These are phyloP conservation scores for Micropterix aruncella DNA, from an alignment of 2,888 invertebrate species.

Conservation along the genomic window DNA sequence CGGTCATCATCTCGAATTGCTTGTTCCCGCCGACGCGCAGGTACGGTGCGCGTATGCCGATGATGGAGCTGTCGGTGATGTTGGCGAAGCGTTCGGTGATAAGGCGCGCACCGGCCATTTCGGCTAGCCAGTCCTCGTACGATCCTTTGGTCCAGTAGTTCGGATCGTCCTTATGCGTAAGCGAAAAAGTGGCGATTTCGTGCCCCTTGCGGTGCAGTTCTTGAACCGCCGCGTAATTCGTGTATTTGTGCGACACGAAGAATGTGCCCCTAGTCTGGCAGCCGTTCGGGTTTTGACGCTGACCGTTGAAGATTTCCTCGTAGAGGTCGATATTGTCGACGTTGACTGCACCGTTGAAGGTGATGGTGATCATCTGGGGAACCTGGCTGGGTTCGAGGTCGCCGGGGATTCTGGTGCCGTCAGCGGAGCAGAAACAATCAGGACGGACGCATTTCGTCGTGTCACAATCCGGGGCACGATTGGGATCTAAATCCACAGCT, in stretches of 20 bases:
- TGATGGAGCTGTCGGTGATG: slow-evolving; percentile 82
- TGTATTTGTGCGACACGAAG: slow-evolving; percentile 87
- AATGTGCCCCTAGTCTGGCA: slow-evolving; percentile 81
- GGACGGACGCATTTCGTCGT: slow-evolving; percentile 77
- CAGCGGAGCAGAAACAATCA: slow-evolving; percentile 88
- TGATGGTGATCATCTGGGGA: slow-evolving; percentile 87
- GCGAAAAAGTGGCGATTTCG: slow-evolving; percentile 82
- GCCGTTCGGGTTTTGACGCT: slow-evolving; percentile 76
- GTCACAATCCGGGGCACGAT: slow-evolving; percentile 85
- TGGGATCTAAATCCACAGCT: slow-evolving; percentile 85
- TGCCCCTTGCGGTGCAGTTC: slow-evolving; percentile 82
- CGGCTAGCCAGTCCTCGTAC: slow-evolving; percentile 87
- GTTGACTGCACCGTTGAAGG: slow-evolving; percentile 86
- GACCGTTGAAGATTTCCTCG: slow-evolving; percentile 78
- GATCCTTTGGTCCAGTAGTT: slow-evolving; percentile 79
- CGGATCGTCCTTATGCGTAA: slow-evolving; percentile 87
- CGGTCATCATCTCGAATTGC: slow-evolving; percentile 95
- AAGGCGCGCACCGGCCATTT: slow-evolving; percentile 83
- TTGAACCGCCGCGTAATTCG: slow-evolving; percentile 81
- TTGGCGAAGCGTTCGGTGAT: slow-evolving; percentile 83
- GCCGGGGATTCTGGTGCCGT: slow-evolving; percentile 81
- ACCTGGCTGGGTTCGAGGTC: slow-evolving; percentile 71
- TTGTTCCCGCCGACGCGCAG: slow-evolving; percentile 85
- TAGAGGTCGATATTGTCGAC: slow-evolving; percentile 87
- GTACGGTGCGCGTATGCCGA: slow-evolving; percentile 79